phyloP scores from a whole-genome alignment of 2,113 vertebrate genomes.

The Corydoras sp. region DNA sequence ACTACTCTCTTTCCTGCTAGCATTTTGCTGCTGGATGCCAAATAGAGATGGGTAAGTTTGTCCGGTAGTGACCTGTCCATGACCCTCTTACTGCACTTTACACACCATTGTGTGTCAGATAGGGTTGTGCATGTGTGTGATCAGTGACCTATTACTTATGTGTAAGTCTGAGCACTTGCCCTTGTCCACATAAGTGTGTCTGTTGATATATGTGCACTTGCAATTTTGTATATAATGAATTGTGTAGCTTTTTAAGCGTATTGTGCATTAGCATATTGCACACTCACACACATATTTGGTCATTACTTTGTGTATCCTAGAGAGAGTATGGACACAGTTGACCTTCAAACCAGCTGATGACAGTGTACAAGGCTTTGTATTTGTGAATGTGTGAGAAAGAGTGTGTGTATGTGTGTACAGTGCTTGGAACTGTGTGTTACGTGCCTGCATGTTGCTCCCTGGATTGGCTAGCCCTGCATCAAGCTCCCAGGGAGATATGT shows the following conservation, averaged over 20 bases:
- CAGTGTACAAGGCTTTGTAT: slow-evolving; percentile 7
- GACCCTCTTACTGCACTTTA: slow-evolving; percentile 55
- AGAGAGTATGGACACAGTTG: background rate
- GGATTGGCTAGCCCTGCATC: slow-evolving; percentile 45
- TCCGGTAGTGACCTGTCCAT: slow-evolving; percentile 55
- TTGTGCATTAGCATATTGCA: background rate
- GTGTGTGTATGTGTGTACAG: slow-evolving; percentile 28
- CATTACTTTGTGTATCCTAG: slow-evolving; percentile 1
- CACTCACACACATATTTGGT: slow-evolving; percentile 3
- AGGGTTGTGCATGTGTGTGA: slow-evolving; percentile 44
- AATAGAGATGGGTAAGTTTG: slow-evolving; percentile 47
- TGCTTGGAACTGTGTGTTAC: slow-evolving; percentile 26
- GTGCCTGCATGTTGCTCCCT: slow-evolving; percentile 45
- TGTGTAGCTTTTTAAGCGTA: no score
- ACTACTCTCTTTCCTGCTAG: slow-evolving; percentile 22
- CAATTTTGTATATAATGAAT: background rate
- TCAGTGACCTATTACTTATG: slow-evolving; percentile 36
- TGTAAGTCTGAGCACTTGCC: slow-evolving; percentile 2
- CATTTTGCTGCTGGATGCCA: slow-evolving; percentile 46
- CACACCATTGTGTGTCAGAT: slow-evolving; percentile 45
- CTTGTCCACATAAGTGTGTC: background rate
- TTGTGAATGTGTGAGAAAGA: slow-evolving; percentile 13
- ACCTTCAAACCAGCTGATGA: slow-evolving; percentile 27
- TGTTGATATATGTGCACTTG: slow-evolving; percentile 1
- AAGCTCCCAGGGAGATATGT: slow-evolving; percentile 65